Conservation (phyloP, 1,140 invertebrate genomes). For the Magallana angulata region DNA sequence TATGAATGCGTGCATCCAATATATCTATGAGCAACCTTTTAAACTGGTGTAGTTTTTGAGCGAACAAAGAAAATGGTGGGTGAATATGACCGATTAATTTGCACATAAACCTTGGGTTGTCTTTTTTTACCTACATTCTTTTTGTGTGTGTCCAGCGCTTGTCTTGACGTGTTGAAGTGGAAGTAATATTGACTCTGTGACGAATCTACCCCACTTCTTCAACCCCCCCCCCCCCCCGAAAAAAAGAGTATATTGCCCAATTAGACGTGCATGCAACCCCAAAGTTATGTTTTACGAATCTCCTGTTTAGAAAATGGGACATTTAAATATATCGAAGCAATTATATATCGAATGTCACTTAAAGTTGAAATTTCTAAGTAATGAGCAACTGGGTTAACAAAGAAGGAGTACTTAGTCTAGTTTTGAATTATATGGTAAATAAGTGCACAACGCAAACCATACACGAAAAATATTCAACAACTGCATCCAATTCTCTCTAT, state of each 20-base stretch:
- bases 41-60: not conserved
- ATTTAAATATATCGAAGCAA: not conserved
- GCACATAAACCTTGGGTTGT: slow-evolving; percentile 12
- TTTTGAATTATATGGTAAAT: too few species aligned
- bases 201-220: not conserved
- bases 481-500: too few species aligned
- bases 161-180: not conserved
- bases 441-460: too few species aligned
- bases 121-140: not conserved
- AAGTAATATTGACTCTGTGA: not conserved
- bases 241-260: not conserved
- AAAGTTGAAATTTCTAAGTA: too few species aligned
- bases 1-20: not conserved
- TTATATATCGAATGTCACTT: too few species aligned
- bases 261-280: too few species aligned
- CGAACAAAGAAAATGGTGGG: slow-evolving; percentile 17
- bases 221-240: too few species aligned
- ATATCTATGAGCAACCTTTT: not conserved
- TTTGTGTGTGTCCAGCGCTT: not conserved
- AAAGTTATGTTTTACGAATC: not conserved
- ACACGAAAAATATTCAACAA: too few species aligned
- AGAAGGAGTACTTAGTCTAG: too few species aligned
- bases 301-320: not conserved
- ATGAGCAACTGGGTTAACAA: too few species aligned
- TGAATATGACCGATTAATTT: slow-evolving; percentile 12